phyloP scores from a whole-genome alignment of 2,888 invertebrate genomes.

The Ormia ochracea region DNA sequence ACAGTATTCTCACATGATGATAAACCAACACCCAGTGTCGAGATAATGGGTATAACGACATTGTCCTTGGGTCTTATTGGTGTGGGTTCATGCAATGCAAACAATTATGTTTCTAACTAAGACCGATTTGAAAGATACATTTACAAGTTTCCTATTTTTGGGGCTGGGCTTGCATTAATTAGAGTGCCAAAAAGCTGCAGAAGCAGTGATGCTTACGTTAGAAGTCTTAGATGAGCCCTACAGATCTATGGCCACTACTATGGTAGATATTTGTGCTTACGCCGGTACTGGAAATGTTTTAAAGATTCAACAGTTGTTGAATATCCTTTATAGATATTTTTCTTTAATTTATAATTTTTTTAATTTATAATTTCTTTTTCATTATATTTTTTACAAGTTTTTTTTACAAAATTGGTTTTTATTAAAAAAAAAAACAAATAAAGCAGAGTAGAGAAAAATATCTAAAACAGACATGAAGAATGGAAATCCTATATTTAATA shows the following conservation, averaged over 20 bases:
- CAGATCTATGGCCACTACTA: conserved; percentile 95
- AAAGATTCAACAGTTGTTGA: conserved; percentile 96
- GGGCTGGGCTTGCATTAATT: conserved; percentile 96
- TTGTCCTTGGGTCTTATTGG: conserved; percentile 93
- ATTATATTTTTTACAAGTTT: no score
- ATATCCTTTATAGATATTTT: no score
- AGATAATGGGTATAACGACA: conserved; percentile 93
- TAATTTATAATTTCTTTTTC: no score
- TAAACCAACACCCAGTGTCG: conserved; percentile 81
- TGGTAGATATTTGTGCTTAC: conserved; percentile 98
- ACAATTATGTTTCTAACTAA: conserved; percentile 81
- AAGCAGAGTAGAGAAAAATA: no score
- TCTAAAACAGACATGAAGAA: no score
- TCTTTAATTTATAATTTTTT: no score
- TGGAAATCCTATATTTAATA: no score
- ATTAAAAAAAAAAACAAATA: no score
- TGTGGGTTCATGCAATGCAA: conserved; percentile 91
- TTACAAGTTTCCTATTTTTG: conserved; percentile 91
- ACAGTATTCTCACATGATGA: conserved; percentile 83
- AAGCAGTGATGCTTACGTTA: conserved; percentile 93
- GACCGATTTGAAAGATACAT: conserved; percentile 83
- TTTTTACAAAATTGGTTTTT: no score
- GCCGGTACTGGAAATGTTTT: conserved; percentile 99
- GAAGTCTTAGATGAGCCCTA: conserved; percentile 96
- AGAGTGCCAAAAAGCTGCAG: conserved; percentile 93